Percentiles rank a stretch among this genome's conserved stretches.
Conservation (phyloP, 2,797 vertebrate species). For the Ataeniobius toweri region DNA sequence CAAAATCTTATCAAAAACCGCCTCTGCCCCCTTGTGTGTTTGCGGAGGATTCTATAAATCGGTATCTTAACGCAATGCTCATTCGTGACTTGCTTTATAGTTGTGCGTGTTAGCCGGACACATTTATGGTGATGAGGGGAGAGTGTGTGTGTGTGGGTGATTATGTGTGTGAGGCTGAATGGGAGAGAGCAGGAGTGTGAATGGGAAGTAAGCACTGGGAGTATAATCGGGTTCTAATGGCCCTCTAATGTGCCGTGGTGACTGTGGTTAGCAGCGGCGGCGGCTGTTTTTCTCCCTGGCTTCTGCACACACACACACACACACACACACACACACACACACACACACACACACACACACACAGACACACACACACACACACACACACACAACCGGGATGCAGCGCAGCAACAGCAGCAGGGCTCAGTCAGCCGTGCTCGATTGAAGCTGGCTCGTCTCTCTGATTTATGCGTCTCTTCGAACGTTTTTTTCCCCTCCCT, state of each 20-base stretch:
- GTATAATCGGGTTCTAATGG: conserved; percentile 82
- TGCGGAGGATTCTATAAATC: conserved; percentile 45
- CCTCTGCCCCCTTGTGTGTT: background rate
- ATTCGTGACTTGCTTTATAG: conserved; percentile 69
- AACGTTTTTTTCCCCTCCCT: conserved; percentile 63
- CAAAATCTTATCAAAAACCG: background rate
- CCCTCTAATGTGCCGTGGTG: conserved; percentile 82
- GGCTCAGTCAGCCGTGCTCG: conserved; percentile 78
- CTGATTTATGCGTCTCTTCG: conserved; percentile 80
- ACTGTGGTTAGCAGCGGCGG: conserved; percentile 79
- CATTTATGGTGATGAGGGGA: conserved; percentile 37
- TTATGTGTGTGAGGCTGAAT: conserved; percentile 53
- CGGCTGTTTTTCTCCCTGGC: conserved; percentile 70
- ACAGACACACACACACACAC: conserved; percentile 14
- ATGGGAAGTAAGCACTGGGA: conserved; percentile 81
- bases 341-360: conserved; percentile 6
- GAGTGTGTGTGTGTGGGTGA: conserved; percentile 36
- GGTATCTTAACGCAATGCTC: conserved; percentile 57
- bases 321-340: background rate
- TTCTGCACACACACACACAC: conserved; percentile 14
- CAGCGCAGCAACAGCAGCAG: conserved; percentile 68
- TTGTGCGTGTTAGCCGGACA: conserved; percentile 38
- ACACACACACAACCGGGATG: conserved; percentile 21
- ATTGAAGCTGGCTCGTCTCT: conserved; percentile 79
- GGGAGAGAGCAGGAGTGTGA: conserved; percentile 69